A percentile compares a stretch with the other conserved stretches of the same genome.
Evolutionary conservation across 1,140 invertebrate genomes (phyloP).

Genomic region (Melipona quadrifasciata): DNA sequence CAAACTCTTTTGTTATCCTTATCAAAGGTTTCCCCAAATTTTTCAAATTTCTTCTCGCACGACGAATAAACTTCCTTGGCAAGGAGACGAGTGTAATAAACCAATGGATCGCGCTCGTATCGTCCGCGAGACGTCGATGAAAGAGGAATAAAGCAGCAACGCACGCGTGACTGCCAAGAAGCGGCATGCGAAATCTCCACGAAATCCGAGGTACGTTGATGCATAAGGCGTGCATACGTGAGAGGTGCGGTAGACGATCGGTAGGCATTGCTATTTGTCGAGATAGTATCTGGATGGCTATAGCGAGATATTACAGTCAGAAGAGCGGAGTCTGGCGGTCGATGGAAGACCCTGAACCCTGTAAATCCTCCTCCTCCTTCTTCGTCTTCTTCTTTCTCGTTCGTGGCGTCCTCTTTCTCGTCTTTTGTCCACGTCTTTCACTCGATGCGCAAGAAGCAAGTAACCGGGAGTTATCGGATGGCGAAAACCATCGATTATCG

Average conservation of each 20-base stretch:
- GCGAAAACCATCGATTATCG: constrained; percentile 47
- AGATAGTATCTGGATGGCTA: constrained; percentile 69
- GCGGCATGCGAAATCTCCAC: constrained; percentile 53
- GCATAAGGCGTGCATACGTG: neutral
- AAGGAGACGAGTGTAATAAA: neutral
- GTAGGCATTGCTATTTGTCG: constrained; percentile 72
- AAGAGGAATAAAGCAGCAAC: constrained; percentile 34
- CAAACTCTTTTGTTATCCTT: no score
- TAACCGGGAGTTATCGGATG: constrained; percentile 42
- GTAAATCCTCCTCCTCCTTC: constrained; percentile 11
- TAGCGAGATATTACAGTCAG: constrained; percentile 68
- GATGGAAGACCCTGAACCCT: constrained; percentile 56
- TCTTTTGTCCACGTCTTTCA: neutral
- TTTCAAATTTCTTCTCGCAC: no score
- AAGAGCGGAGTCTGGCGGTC: constrained; percentile 47
- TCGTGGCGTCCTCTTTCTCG: neutral
- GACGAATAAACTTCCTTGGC: neutral
- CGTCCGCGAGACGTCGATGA: constrained; percentile 50
- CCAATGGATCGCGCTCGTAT: constrained; percentile 4
- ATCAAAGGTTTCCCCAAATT: no score
- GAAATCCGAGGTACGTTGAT: constrained; percentile 7
- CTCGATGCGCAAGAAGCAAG: constrained; percentile 34
- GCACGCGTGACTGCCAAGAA: constrained; percentile 30
- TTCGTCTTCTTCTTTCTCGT: neutral
- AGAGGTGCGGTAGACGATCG: constrained; percentile 59